Base-by-base conservation (phyloP, 2,113 vertebrate genomes). In the Charadrius vociferus region DNA sequence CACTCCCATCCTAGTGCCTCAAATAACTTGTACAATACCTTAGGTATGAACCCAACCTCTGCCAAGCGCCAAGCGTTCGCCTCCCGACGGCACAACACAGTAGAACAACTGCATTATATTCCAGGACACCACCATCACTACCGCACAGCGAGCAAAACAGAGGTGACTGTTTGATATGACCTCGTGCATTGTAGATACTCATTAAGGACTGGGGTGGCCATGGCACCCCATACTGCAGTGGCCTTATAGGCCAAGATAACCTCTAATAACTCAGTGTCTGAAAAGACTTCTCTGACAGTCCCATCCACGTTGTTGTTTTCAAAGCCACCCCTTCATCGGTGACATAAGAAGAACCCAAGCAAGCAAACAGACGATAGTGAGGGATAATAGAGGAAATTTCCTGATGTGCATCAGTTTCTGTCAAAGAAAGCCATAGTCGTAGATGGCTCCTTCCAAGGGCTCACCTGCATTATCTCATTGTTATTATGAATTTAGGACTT, bases 1-100 rank as follows among this genome's bases (percentile, higher is more conserved):
- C 99, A 99, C 98, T 99, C 99, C 95, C 99, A 99, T 99, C 99
- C 99, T 96, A 99, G 99, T 99, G 98, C 99, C 98, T 99, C 99
- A 73, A 99, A 98, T 98, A 99, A 99, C 98, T 98, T 99, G 70
- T 99, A 99, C 94, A 99, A 99, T 97, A 99, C 99, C 79, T 98
- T 99, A 97, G 97, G 98, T 95, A 98, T 99, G 98, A 99, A 98
- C 98, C 99, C 99, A 94, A 99, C 99, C 30, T 97, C 98, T 4
- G 98, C 98, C 97, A 99, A 99, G 98, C 99, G 99, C 97, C 99
- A 99, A 94, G 99, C 99, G 8, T 99, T 99, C 49, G 99, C 99
- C 98, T 99, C 99, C 5, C 99, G 99, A 97, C 98, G 99, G 94
- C 99, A 99, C 97, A 99, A 99, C 98, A 99, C 99, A 1, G 98